phyloP scores from a whole-genome alignment of 92 coral and sea anemone species.

The Palythoa grandiflora region DNA sequence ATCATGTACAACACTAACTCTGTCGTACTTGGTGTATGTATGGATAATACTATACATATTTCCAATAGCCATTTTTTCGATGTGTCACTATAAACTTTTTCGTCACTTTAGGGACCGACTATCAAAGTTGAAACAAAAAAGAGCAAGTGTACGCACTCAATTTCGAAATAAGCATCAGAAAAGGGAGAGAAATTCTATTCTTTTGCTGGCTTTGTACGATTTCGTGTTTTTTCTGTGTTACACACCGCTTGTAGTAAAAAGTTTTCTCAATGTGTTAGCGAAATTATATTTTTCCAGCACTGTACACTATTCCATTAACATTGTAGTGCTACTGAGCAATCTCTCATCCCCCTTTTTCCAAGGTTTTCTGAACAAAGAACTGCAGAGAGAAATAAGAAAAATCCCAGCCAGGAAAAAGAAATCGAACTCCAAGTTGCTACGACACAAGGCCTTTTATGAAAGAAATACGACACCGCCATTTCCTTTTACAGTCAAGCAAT shows the following conservation, averaged over 20 bases:
- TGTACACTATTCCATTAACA: conserved; percentile 6
- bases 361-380: conserved; percentile 24
- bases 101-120: background rate
- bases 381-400: conserved; percentile 1
- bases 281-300: background rate
- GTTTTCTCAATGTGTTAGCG: background rate
- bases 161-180: background rate
- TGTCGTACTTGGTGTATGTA: conserved; percentile 2
- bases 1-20: background rate
- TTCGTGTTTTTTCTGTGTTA: conserved; percentile 1
- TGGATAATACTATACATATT: conserved; percentile 1
- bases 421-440: background rate
- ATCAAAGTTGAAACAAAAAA: background rate
- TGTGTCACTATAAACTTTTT: conserved; percentile 26
- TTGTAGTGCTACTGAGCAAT: background rate
- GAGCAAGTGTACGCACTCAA: background rate
- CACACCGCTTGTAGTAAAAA: conserved; percentile 17
- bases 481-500: background rate
- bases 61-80: background rate
- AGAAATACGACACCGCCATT: background rate
- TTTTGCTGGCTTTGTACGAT: background rate
- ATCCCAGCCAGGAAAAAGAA: background rate
- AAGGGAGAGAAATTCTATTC: conserved; percentile 9
- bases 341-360: background rate
- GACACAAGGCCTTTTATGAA: conserved; percentile 32